These are phyloP conservation scores for Calyptomena viridis DNA, from an alignment of 2,113 vertebrate genomes.

Conservation along the genomic window DNA sequence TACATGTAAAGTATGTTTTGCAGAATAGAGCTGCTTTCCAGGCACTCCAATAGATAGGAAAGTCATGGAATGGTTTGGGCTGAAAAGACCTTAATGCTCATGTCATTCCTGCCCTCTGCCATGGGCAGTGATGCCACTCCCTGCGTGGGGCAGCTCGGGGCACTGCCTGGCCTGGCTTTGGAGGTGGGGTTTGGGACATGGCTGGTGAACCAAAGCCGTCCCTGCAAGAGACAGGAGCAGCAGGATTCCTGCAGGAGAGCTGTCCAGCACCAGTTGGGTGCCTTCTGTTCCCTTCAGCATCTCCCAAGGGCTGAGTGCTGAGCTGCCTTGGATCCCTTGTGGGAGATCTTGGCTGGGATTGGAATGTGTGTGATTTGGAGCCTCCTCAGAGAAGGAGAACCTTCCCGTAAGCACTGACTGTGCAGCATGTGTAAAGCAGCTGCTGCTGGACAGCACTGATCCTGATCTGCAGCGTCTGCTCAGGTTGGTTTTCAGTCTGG, in stretches of 20 bases:
- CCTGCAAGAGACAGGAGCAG: not conserved
- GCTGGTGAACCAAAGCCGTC: fast-evolving
- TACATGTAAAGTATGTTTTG: fast-evolving
- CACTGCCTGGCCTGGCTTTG: not conserved
- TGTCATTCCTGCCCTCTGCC: fast-evolving
- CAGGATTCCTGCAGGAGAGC: not conserved
- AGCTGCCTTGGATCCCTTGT: not conserved
- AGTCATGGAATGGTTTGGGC: not conserved
- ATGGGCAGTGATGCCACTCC: not conserved
- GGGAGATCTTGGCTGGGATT: fast-evolving
- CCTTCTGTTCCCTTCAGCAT: not conserved
- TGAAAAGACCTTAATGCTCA: not conserved
- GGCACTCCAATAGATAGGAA: not conserved
- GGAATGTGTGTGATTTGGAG: not conserved
- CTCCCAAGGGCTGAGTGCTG: not conserved
- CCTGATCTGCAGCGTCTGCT: not conserved
- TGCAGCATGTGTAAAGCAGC: not conserved
- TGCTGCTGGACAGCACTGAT: not conserved
- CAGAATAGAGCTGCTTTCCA: not conserved
- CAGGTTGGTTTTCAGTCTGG: not conserved
- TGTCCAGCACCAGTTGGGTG: not conserved
- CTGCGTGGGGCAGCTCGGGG: not conserved
- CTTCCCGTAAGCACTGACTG: not conserved
- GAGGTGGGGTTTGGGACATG: not conserved
- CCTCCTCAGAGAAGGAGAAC: not conserved